These are phyloP conservation scores for Omphaloscelis lunosa DNA, from an alignment of 2,888 invertebrate genomes.

Conservation along the genomic window DNA sequence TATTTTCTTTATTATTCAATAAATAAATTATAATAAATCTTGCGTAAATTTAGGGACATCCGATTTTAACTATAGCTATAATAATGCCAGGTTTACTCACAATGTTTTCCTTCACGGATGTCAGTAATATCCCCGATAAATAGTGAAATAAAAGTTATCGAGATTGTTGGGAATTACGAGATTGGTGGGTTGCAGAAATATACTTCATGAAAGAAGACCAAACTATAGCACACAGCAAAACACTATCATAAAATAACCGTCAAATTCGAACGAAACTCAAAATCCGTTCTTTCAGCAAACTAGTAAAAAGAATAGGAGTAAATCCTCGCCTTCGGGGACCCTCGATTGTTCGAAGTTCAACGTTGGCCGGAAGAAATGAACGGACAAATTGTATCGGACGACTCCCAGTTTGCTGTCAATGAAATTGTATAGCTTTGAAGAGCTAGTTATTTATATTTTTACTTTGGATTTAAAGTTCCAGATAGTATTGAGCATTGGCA, in stretches of 20 bases:
- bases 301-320: conserved; percentile 29
- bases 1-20: no score
- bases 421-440: conserved; percentile 40
- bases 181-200: background rate
- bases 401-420: conserved; percentile 34
- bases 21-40: no score
- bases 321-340: conserved; percentile 53
- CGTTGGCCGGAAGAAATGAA: conserved; percentile 59
- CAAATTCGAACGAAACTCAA: conserved; percentile 33
- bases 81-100: background rate
- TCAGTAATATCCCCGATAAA: background rate
- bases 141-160: background rate
- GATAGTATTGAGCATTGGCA: background rate
- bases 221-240: conserved; percentile 3
- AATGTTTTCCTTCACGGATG: background rate
- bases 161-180: no score
- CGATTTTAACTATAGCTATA: no score
- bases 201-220: background rate
- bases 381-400: conserved; percentile 65
- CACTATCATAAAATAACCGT: conserved; percentile 15
- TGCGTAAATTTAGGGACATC: no score
- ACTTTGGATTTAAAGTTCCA: background rate
- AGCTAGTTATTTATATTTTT: conserved; percentile 30
- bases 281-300: conserved; percentile 47
- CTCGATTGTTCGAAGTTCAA: conserved; percentile 58